phyloP scores from a whole-genome alignment of 2,888 invertebrate species.

The Drosophila ochracea region DNA sequence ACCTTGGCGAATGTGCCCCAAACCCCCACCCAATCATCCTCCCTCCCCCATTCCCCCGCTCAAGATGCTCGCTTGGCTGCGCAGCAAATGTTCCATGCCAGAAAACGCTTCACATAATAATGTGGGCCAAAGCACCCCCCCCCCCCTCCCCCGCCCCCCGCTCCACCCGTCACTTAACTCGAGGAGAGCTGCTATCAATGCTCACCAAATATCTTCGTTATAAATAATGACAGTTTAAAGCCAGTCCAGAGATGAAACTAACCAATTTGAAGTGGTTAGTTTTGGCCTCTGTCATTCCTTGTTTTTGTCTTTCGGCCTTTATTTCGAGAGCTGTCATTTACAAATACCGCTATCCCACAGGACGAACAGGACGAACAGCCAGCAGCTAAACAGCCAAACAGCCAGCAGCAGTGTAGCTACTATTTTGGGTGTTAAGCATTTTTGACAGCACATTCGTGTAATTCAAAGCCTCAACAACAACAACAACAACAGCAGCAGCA shows the following conservation, averaged over 20 bases:
- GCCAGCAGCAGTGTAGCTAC: slow-evolving; percentile 7
- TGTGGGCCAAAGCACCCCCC: neutral
- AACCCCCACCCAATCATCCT: neutral
- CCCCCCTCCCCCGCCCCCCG: neutral
- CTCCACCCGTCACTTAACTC: neutral
- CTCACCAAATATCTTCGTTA: slow-evolving; percentile 45
- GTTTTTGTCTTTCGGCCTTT: slow-evolving; percentile 24
- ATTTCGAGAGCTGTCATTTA: slow-evolving; percentile 57
- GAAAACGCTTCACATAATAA: slow-evolving; percentile 56
- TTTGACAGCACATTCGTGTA: slow-evolving; percentile 73
- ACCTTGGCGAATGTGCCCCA: slow-evolving; percentile 45
- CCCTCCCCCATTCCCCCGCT: slow-evolving; percentile 17
- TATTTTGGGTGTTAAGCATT: slow-evolving; percentile 64
- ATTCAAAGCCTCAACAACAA: slow-evolving; percentile 57
- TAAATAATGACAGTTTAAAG: slow-evolving; percentile 72
- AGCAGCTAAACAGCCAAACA: neutral
- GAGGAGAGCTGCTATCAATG: slow-evolving; percentile 40
- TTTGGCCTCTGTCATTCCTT: slow-evolving; percentile 25
- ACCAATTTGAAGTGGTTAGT: slow-evolving; percentile 43
- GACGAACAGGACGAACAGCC: slow-evolving; percentile 18
- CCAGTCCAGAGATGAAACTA: slow-evolving; percentile 35
- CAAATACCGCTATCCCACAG: slow-evolving; percentile 51
- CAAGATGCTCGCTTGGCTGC: slow-evolving; percentile 61
- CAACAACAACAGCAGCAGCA: slow-evolving; percentile 2
- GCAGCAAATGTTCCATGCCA: slow-evolving; percentile 70